These are phyloP conservation scores for Mormyrus hasselquistii DNA, from an alignment of 2,797 vertebrate genomes.

Conservation along the genomic window DNA sequence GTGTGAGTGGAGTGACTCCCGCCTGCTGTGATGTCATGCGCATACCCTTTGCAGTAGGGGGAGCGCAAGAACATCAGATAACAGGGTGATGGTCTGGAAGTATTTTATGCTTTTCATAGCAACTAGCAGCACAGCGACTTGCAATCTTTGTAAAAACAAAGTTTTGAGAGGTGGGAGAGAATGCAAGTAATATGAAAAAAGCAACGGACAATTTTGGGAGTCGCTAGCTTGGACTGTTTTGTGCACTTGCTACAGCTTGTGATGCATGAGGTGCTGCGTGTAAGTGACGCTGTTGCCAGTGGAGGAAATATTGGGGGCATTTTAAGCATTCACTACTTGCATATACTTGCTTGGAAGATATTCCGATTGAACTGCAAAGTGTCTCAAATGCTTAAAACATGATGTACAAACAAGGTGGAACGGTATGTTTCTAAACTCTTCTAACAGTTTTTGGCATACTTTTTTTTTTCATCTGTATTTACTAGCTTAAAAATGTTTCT, in stretches of 20 bases:
- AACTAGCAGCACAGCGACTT: background rate
- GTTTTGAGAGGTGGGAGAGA: background rate
- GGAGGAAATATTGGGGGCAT: background rate
- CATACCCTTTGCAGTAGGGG: background rate
- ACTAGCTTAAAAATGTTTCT: background rate
- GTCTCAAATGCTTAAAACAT: background rate
- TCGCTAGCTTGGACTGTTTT: background rate
- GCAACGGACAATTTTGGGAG: background rate
- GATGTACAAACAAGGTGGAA: background rate
- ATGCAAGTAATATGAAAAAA: background rate
- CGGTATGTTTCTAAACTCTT: background rate
- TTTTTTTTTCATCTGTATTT: background rate
- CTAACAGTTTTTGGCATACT: too few relatives aligned
- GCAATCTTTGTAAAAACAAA: background rate
- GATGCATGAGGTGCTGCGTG: background rate
- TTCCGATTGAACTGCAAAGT: background rate
- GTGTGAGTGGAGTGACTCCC: background rate
- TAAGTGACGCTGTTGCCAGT: background rate
- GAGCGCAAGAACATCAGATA: background rate
- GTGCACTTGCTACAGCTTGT: background rate
- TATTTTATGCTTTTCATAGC: background rate
- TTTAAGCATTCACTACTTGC: background rate
- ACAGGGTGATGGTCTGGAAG: background rate
- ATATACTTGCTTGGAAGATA: background rate
- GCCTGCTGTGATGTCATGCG: background rate